Conservation (phyloP, 1,140 invertebrate species). For the Scaptomyza pallida region DNA sequence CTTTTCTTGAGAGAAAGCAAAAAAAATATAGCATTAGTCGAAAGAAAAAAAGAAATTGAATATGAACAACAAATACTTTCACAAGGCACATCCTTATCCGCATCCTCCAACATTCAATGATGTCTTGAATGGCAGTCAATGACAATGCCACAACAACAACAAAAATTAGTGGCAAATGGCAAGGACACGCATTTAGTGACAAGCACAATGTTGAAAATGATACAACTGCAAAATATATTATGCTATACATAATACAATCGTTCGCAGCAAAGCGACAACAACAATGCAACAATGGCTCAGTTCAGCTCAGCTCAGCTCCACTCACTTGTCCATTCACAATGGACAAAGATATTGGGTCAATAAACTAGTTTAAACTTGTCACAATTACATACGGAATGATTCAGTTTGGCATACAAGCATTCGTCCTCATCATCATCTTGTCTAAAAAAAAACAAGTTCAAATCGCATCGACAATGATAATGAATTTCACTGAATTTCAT, state of each 20-base stretch:
- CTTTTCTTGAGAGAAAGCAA: too few species aligned
- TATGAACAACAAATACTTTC: conserved; percentile 18
- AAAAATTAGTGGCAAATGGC: conserved; percentile 36
- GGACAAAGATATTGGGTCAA: conserved; percentile 12
- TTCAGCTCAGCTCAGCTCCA: conserved; percentile 2
- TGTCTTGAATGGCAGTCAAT: conserved; percentile 38
- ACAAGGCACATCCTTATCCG: conserved; percentile 38
- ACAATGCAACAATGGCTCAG: neutral
- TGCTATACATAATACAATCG: conserved; percentile 35
- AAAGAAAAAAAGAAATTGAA: neutral
- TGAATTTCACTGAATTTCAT: too few species aligned
- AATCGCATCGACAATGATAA: too few species aligned
- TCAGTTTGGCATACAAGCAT: too few species aligned
- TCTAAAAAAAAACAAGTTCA: too few species aligned
- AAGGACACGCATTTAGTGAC: conserved; percentile 55
- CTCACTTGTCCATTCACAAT: conserved; percentile 4
- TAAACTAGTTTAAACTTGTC: conserved; percentile 7
- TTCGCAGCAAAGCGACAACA: conserved; percentile 11
- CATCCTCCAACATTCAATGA: conserved; percentile 33
- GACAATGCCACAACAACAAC: conserved; percentile 44
- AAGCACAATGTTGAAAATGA: conserved; percentile 23
- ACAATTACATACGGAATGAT: conserved; percentile 4
- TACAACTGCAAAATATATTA: conserved; percentile 21
- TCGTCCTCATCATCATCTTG: too few species aligned
- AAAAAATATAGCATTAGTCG: conserved; percentile 32